These are phyloP conservation scores for Dolichopus griseipennis DNA, from an alignment of 2,888 invertebrate species.

Conservation along the genomic window DNA sequence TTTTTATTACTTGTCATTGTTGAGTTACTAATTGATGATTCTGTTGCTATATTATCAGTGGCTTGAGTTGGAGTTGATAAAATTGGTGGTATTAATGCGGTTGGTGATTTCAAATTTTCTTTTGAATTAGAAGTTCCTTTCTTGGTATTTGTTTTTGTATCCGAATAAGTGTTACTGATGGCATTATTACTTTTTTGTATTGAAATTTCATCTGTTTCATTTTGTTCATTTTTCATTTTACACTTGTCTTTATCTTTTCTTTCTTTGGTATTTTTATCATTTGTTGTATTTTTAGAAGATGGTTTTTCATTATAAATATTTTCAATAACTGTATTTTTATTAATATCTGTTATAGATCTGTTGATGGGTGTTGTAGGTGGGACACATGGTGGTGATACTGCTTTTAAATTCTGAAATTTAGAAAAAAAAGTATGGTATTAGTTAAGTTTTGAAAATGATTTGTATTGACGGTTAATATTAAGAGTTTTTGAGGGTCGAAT, in stretches of 20 bases:
- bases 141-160: conserved; percentile 19
- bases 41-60: conserved; percentile 12
- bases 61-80: conserved; percentile 22
- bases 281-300: not conserved
- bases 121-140: conserved; percentile 21
- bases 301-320: not conserved
- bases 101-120: conserved; percentile 19
- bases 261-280: not conserved
- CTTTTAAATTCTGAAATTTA: conserved; percentile 1
- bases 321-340: not conserved
- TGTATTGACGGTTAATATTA: too few species aligned
- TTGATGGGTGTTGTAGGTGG: not conserved
- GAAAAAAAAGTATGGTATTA: too few species aligned
- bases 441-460: too few species aligned
- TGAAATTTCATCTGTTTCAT: not conserved
- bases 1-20: conserved; percentile 13
- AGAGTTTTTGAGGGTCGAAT: too few species aligned
- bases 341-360: not conserved
- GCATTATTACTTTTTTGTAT: conserved; percentile 20
- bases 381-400: not conserved
- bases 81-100: conserved; percentile 8
- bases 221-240: not conserved
- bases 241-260: not conserved
- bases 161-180: conserved; percentile 22
- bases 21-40: conserved; percentile 13